These are phyloP conservation scores for Heterotis niloticus DNA, from an alignment of 2,113 vertebrate genomes.

Conservation along the genomic window DNA sequence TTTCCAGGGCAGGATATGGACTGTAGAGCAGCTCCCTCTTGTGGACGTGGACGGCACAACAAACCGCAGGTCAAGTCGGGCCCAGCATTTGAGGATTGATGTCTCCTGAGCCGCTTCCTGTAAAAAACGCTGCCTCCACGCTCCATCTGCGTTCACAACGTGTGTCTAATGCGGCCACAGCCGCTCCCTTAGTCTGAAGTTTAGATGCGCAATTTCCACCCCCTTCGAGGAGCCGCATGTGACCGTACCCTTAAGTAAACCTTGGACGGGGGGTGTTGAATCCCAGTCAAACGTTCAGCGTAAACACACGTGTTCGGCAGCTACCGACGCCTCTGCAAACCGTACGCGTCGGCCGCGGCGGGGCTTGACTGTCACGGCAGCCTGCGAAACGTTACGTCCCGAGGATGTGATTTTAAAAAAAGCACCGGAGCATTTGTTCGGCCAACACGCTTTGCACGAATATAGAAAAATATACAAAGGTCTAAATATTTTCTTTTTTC, in stretches of 20 bases:
- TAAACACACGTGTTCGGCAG: constrained; percentile 61
- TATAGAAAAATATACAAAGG: neutral
- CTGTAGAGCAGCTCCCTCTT: constrained; percentile 97
- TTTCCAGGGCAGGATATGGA: constrained; percentile 59
- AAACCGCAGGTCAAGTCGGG: constrained; percentile 28
- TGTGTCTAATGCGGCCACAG: constrained; percentile 36
- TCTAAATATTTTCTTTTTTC: neutral
- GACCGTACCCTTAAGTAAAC: constrained; percentile 48
- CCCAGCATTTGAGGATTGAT: constrained; percentile 26
- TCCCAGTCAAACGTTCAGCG: constrained; percentile 56
- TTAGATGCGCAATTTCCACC: constrained; percentile 63
- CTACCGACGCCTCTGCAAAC: constrained; percentile 33
- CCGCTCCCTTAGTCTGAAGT: constrained; percentile 68
- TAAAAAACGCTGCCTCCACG: constrained; percentile 25
- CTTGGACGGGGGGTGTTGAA: constrained; percentile 61
- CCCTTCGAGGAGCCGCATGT: constrained; percentile 59
- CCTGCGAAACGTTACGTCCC: neutral
- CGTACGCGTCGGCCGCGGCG: constrained; percentile 61
- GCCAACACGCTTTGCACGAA: neutral
- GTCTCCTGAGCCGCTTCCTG: constrained; percentile 41
- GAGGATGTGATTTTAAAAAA: constrained; percentile 24
- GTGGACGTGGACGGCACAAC: constrained; percentile 66
- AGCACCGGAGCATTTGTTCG: neutral
- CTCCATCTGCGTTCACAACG: constrained; percentile 44
- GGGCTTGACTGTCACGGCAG: constrained; percentile 46